Conservation (phyloP, 2,888 invertebrate genomes). For the Agrochola circellaris region DNA sequence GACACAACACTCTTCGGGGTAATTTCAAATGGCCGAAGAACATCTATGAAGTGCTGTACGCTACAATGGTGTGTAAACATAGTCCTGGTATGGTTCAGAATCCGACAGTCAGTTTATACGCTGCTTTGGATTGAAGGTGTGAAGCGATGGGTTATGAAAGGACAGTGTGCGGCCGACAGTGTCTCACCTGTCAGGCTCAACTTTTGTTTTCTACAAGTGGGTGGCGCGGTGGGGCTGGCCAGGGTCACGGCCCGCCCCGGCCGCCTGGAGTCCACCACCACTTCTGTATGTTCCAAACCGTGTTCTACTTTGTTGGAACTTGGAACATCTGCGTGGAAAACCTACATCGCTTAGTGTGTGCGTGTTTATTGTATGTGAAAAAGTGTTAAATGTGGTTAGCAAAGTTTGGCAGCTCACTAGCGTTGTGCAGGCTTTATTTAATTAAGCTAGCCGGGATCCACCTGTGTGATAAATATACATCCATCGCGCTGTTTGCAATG, state of each 20-base stretch:
- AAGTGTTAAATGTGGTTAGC: constrained; percentile 63
- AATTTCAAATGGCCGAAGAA: constrained; percentile 66
- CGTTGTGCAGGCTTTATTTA: constrained; percentile 60
- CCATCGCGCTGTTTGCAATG: constrained; percentile 61
- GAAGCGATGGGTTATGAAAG: constrained; percentile 65
- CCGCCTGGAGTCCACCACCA: constrained; percentile 75
- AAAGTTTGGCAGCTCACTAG: constrained; percentile 54
- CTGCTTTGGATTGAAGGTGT: constrained; percentile 69
- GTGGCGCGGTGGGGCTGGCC: constrained; percentile 91
- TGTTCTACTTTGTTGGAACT: constrained; percentile 83
- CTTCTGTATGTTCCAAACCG: constrained; percentile 77
- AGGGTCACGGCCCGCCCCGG: constrained; percentile 91
- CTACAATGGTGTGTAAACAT: constrained; percentile 69
- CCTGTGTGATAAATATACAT: constrained; percentile 55
- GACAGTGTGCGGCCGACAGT: constrained; percentile 76
- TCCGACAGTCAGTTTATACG: constrained; percentile 70
- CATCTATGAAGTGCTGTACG: constrained; percentile 66
- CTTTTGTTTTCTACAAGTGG: constrained; percentile 92
- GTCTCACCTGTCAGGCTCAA: constrained; percentile 92
- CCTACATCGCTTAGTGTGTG: constrained; percentile 84
- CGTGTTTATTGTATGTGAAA: constrained; percentile 69
- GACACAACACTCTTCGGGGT: constrained; percentile 63
- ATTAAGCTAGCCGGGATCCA: constrained; percentile 59
- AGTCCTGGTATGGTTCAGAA: constrained; percentile 64
- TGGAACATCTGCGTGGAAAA: constrained; percentile 87